phyloP scores from a whole-genome alignment of 2,888 invertebrate genomes.

The Coelogynopora nodosa region DNA sequence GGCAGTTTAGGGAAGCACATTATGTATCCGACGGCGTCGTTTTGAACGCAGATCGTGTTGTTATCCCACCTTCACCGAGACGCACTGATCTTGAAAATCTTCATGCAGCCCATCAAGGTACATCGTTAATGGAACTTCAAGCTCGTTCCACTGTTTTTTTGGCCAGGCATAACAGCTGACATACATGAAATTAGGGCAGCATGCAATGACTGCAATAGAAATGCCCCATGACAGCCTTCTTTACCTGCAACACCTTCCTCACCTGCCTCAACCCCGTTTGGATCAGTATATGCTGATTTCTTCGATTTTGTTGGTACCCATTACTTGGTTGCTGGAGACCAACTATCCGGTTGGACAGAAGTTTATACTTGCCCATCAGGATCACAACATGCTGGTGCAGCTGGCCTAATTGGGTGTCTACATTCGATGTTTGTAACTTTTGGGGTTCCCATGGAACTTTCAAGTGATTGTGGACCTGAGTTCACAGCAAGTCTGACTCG shows the following conservation, averaged over 20 bases:
- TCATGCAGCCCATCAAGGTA: not conserved
- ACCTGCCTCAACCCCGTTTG: slow-evolving; percentile 43
- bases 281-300: slow-evolving; percentile 47
- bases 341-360: slow-evolving; percentile 49
- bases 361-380: slow-evolving; percentile 30
- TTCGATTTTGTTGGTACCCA: slow-evolving; percentile 47
- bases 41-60: not conserved
- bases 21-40: not conserved
- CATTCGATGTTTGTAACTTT: not conserved
- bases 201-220: not conserved
- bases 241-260: not conserved
- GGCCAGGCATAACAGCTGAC: slow-evolving; percentile 13
- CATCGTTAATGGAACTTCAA: not conserved
- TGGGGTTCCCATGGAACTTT: not conserved
- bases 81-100: not conserved
- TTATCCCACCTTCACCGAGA: not conserved
- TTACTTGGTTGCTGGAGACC: slow-evolving; percentile 49
- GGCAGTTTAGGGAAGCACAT: not conserved
- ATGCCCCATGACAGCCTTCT: not conserved
- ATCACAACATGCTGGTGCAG: slow-evolving; percentile 46
- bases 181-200: not conserved
- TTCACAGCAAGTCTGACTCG: slow-evolving; percentile 3
- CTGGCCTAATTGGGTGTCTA: slow-evolving; percentile 35
- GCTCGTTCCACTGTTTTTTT: not conserved
- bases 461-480: slow-evolving; percentile 24